These are phyloP conservation scores for Emydura subglobosa DNA, from an alignment of 2,113 vertebrate genomes.

Conservation along the genomic window DNA sequence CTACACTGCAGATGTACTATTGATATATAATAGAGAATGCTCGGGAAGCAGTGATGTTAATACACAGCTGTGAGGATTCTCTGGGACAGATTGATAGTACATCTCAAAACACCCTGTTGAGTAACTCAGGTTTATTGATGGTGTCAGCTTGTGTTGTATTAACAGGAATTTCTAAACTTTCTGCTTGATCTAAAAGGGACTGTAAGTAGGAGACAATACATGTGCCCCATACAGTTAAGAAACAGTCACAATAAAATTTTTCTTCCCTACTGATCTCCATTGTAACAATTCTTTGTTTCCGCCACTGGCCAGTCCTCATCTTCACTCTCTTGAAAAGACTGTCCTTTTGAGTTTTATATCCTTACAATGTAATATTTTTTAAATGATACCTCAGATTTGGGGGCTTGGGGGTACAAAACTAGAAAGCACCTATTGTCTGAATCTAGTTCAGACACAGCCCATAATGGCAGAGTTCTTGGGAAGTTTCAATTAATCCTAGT, in stretches of 20 bases:
- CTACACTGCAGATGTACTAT: neutral
- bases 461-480: neutral
- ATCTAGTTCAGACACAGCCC: neutral
- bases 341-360: neutral
- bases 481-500: neutral
- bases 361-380: neutral
- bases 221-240: neutral
- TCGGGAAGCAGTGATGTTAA: neutral
- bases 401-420: neutral
- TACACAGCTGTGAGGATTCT: neutral
- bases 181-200: neutral
- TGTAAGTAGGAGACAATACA: neutral
- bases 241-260: neutral
- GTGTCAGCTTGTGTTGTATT: neutral
- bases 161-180: neutral
- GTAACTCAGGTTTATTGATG: neutral
- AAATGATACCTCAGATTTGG: neutral
- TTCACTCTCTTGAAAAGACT: neutral
- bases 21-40: neutral
- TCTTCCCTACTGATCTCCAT: neutral
- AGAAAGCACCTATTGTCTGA: neutral
- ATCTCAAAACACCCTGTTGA: neutral
- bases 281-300: neutral
- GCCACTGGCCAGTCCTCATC: neutral
- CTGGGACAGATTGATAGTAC: neutral